Conservation (phyloP, 2,113 vertebrate genomes). For the Xyliphius kryptos region DNA sequence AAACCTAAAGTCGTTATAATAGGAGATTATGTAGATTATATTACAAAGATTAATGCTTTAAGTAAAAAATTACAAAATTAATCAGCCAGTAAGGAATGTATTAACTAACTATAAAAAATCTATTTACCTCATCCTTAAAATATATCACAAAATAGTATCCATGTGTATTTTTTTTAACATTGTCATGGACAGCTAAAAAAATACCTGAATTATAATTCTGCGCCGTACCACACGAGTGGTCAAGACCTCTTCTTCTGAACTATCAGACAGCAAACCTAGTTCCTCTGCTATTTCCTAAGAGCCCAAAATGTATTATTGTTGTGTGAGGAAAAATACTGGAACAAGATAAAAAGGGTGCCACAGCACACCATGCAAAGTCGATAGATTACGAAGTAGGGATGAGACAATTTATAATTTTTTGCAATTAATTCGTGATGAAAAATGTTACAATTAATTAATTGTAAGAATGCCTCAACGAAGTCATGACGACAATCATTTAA, state of each 20-base stretch:
- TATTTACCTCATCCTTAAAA: no score
- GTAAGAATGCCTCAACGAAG: no score
- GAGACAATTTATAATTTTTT: neutral
- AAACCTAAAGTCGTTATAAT: no score
- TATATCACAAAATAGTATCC: no score
- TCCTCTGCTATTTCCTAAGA: conserved; percentile 84
- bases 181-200: conserved; percentile 13
- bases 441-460: no score
- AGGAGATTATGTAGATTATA: no score
- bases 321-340: conserved; percentile 24
- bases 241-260: conserved; percentile 89
- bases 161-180: neutral
- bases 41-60: no score
- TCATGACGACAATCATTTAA: no score
- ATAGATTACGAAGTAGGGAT: neutral
- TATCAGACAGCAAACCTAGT: conserved; percentile 82
- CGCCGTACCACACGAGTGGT: conserved; percentile 92
- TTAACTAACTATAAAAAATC: no score
- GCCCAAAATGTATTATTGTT: conserved; percentile 64
- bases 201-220: conserved; percentile 96
- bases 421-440: neutral
- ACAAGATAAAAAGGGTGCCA: neutral
- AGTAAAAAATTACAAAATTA: no score
- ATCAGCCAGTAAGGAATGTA: no score
- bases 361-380: conserved; percentile 27